Percentiles rank a stretch among this genome's conserved stretches.
These are phyloP conservation scores for Poeciliopsis occidentalis DNA, from an alignment of 2,113 vertebrate genomes.

Conservation along the genomic window DNA sequence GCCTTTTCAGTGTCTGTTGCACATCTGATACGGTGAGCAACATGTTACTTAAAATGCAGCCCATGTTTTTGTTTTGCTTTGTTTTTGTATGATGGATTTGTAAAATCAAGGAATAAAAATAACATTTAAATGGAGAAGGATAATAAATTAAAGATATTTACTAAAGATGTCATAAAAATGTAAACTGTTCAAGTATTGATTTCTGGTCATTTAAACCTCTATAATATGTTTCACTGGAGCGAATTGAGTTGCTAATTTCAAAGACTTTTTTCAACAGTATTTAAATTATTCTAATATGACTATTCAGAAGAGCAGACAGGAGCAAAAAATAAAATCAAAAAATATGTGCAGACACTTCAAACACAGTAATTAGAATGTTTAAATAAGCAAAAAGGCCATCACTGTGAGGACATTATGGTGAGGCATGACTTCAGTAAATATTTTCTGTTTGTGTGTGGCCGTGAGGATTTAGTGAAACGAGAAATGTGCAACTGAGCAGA, in stretches of 20 bases:
- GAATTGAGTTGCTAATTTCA: too few species aligned
- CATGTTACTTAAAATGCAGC: conserved; percentile 1
- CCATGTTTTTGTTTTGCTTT: background rate
- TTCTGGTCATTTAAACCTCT: background rate
- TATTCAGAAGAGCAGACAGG: background rate
- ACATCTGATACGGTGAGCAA: conserved; percentile 19
- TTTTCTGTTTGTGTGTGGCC: conserved; percentile 27
- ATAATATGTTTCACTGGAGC: background rate
- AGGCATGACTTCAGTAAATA: conserved; percentile 36
- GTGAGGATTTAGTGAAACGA: conserved; percentile 30
- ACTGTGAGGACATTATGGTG: conserved; percentile 21
- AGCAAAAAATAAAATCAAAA: background rate
- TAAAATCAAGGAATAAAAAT: background rate
- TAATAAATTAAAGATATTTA: background rate
- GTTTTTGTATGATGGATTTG: too few species aligned
- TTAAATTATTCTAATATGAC: too few species aligned
- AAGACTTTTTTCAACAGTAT: too few species aligned
- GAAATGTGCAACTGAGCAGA: conserved; percentile 34
- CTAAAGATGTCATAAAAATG: background rate
- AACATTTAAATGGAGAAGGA: background rate
- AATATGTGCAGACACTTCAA: conserved; percentile 32
- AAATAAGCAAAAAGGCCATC: conserved; percentile 23
- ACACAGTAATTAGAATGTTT: conserved; percentile 23
- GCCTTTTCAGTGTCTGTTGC: conserved; percentile 25
- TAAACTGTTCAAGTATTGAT: background rate